These are phyloP conservation scores for Aphyosemion australe DNA, from an alignment of 2,113 vertebrate genomes.

Conservation along the genomic window DNA sequence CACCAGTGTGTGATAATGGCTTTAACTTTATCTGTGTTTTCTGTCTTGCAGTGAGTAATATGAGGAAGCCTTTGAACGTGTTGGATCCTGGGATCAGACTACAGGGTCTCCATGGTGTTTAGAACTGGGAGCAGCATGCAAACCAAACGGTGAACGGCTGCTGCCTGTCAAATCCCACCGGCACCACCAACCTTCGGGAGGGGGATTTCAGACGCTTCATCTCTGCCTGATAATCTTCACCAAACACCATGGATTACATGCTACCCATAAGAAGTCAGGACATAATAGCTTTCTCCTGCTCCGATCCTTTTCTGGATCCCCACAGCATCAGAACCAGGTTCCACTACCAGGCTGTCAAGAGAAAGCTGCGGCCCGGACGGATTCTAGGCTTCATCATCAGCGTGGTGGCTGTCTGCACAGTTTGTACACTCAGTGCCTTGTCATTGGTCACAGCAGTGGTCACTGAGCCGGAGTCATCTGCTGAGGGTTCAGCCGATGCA, in stretches of 20 bases:
- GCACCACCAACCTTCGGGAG: slow-evolving; percentile 23
- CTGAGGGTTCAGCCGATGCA: slow-evolving; percentile 45
- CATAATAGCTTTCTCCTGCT: slow-evolving; percentile 39
- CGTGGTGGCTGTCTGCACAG: slow-evolving; percentile 84
- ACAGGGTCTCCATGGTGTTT: slow-evolving; percentile 55
- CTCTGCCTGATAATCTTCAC: slow-evolving; percentile 38
- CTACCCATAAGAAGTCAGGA: slow-evolving; percentile 48
- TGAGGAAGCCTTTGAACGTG: slow-evolving; percentile 77
- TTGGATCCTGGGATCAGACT: slow-evolving; percentile 69
- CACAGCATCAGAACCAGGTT: slow-evolving; percentile 53
- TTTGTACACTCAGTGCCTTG: slow-evolving; percentile 92
- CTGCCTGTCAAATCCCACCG: slow-evolving; percentile 52
- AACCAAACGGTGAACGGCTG: slow-evolving; percentile 62
- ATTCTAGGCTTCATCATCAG: slow-evolving; percentile 87
- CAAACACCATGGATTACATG: slow-evolving; percentile 69
- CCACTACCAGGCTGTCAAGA: slow-evolving; percentile 77
- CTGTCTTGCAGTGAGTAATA: slow-evolving; percentile 74
- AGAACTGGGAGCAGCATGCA: slow-evolving; percentile 66
- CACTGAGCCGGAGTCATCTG: slow-evolving; percentile 35
- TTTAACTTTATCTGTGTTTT: slow-evolving; percentile 10
- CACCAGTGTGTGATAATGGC: too few species aligned
- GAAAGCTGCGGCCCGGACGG: slow-evolving; percentile 88
- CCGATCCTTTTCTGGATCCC: slow-evolving; percentile 45
- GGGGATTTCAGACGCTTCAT: slow-evolving; percentile 32
- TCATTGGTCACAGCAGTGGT: slow-evolving; percentile 77